A percentile compares a stretch with the other conserved stretches of the same genome.
Evolutionary conservation across 2,113 vertebrate species (phyloP).

Genomic region (Colossoma macropomum): DNA sequence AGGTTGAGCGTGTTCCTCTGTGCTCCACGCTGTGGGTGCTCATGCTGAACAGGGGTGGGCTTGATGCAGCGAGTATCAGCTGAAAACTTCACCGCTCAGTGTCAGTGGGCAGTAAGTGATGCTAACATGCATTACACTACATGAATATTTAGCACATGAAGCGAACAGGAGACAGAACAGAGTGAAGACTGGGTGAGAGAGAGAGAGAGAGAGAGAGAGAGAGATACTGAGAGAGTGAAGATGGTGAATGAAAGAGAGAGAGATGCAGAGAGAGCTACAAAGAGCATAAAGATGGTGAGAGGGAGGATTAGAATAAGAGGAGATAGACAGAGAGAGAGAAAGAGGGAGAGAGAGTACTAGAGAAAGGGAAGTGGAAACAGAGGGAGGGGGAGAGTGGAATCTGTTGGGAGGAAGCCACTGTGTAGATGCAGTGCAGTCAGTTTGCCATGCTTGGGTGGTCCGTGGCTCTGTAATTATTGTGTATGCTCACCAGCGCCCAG

Average conservation of each 20-base stretch:
- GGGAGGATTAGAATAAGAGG: background rate
- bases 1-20: background rate
- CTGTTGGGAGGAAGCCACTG: slow-evolving; percentile 23
- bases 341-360: background rate
- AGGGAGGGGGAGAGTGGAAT: background rate
- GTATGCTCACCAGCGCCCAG: slow-evolving; percentile 39
- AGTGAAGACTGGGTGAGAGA: background rate
- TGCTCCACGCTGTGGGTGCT: background rate
- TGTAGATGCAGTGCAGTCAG: slow-evolving; percentile 38
- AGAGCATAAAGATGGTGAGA: background rate
- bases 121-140: slow-evolving; percentile 36
- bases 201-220: background rate
- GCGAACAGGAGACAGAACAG: slow-evolving; percentile 8
- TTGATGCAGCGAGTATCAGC: slow-evolving; percentile 25
- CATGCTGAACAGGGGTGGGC: background rate
- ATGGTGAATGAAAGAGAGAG: too few relatives aligned
- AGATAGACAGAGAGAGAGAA: too few relatives aligned
- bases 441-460: slow-evolving; percentile 48
- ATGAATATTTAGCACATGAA: slow-evolving; percentile 48
- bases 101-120: slow-evolving; percentile 46
- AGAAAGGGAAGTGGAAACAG: background rate
- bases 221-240: slow-evolving; percentile 9
- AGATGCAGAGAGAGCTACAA: too few relatives aligned
- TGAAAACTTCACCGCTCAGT: slow-evolving; percentile 34
- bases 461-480: slow-evolving; percentile 54